A percentile compares a stretch with the other conserved stretches of the same genome.
Evolutionary conservation across 2,113 vertebrate species (phyloP).

Genomic region (Leiothrix lutea): DNA sequence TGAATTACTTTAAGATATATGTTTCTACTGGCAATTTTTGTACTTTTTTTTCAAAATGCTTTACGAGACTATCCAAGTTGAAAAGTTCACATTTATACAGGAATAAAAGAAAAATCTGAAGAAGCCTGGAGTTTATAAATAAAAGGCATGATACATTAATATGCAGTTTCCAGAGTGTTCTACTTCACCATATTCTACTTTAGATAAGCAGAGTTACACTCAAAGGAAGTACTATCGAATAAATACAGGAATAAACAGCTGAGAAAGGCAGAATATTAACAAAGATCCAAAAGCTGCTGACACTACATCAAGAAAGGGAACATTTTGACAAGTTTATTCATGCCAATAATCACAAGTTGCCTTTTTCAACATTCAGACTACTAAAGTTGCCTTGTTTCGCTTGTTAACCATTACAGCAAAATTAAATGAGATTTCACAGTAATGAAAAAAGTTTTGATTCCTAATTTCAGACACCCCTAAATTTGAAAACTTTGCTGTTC

Average conservation of each 20-base stretch:
- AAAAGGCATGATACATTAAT: constrained; percentile 36
- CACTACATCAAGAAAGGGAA: constrained; percentile 33
- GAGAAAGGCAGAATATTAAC: constrained; percentile 21
- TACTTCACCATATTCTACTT: background rate
- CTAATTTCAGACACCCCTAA: background rate
- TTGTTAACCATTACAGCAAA: background rate
- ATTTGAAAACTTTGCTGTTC: background rate
- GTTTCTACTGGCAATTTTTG: constrained; percentile 44
- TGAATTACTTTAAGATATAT: constrained; percentile 37
- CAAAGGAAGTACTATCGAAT: background rate
- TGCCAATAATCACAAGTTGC: constrained; percentile 10
- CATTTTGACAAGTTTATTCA: constrained; percentile 20
- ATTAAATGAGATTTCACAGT: background rate
- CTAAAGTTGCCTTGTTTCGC: background rate
- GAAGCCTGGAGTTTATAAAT: constrained; percentile 49
- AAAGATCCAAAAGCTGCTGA: background rate
- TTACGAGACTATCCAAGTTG: constrained; percentile 42
- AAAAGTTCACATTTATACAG: constrained; percentile 71
- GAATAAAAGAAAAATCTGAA: constrained; percentile 51
- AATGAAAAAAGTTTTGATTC: background rate
- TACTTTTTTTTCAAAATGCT: background rate
- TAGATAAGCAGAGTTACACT: background rate
- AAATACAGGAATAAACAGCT: constrained; percentile 38
- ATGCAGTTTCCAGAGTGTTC: background rate
- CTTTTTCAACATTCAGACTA: background rate